Evolutionary conservation across 1,140 invertebrate species (phyloP).

Genomic region (Hypothenemus hampei): DNA sequence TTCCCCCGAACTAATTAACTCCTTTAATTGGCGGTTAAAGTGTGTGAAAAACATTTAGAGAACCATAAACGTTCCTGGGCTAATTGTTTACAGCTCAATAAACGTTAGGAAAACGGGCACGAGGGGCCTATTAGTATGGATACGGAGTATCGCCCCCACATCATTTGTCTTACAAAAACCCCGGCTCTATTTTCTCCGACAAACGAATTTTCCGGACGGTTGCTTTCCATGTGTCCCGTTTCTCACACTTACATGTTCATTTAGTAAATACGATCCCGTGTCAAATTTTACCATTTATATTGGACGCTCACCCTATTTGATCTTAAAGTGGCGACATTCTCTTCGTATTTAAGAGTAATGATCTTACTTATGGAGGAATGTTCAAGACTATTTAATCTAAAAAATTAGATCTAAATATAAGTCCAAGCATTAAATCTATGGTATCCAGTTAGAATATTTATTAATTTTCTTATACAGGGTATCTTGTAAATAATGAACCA

Average conservation of each 20-base stretch:
- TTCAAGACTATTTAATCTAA: no score
- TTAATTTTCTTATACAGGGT: no score
- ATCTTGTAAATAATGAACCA: no score
- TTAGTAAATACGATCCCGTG: constrained; percentile 26
- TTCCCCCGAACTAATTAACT: no score
- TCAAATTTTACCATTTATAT: constrained; percentile 28
- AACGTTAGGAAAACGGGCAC: constrained; percentile 8
- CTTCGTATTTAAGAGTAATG: not conserved
- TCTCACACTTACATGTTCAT: constrained; percentile 26
- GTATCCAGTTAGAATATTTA: no score
- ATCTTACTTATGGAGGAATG: no score
- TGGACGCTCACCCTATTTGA: constrained; percentile 8
- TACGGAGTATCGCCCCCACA: constrained; percentile 42
- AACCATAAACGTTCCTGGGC: constrained; percentile 12
- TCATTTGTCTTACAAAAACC: constrained; percentile 46
- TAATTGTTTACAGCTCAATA: constrained; percentile 22
- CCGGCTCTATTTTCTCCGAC: constrained; percentile 44
- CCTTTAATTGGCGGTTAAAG: constrained; percentile 1
- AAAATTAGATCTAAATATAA: no score
- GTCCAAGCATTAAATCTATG: no score
- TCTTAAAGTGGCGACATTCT: not conserved
- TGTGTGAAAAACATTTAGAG: constrained; percentile 2
- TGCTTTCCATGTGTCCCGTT: constrained; percentile 33
- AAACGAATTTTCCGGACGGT: constrained; percentile 46
- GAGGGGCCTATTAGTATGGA: constrained; percentile 41